A percentile compares a stretch with the other conserved stretches of the same genome.
Conservation (phyloP, 2,888 invertebrate species). For the Acronicta psi region DNA sequence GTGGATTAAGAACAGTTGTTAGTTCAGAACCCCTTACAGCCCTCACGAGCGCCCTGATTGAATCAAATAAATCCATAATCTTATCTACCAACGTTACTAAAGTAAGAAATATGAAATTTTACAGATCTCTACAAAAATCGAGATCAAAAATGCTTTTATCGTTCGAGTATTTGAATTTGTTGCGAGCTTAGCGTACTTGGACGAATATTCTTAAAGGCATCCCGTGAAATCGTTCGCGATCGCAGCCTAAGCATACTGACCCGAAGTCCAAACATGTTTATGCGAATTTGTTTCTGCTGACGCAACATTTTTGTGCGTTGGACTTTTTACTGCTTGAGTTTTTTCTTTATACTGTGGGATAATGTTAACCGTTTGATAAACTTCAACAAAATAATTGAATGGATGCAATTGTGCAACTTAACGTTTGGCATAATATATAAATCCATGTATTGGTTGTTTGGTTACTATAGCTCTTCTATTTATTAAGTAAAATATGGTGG, state of each 20-base stretch:
- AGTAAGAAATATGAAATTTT: slow-evolving; percentile 70
- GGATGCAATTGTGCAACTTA: no score
- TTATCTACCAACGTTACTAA: slow-evolving; percentile 54
- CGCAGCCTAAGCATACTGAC: slow-evolving; percentile 70
- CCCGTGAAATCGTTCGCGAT: slow-evolving; percentile 66
- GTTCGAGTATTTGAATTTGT: slow-evolving; percentile 80
- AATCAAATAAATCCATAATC: slow-evolving; percentile 66
- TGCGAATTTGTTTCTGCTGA: slow-evolving; percentile 33
- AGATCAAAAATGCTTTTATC: slow-evolving; percentile 78
- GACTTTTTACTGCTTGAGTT: slow-evolving; percentile 6
- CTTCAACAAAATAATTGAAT: no score
- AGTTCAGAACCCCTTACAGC: slow-evolving; percentile 59
- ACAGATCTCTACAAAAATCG: slow-evolving; percentile 70
- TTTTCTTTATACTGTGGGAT: neutral
- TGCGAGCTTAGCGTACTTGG: slow-evolving; percentile 69
- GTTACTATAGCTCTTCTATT: no score
- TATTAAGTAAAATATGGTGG: no score
- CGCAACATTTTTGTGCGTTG: slow-evolving; percentile 27
- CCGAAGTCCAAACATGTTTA: slow-evolving; percentile 50
- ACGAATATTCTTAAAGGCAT: slow-evolving; percentile 76
- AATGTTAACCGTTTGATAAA: neutral
- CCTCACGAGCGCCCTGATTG: slow-evolving; percentile 56
- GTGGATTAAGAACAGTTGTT: slow-evolving; percentile 63
- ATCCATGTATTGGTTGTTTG: no score
- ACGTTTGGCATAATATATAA: no score